A percentile compares a stretch with the other conserved stretches of the same genome.
Evolutionary conservation across 2,888 invertebrate genomes (phyloP).

Genomic region (Nasonovia ribisnigri): DNA sequence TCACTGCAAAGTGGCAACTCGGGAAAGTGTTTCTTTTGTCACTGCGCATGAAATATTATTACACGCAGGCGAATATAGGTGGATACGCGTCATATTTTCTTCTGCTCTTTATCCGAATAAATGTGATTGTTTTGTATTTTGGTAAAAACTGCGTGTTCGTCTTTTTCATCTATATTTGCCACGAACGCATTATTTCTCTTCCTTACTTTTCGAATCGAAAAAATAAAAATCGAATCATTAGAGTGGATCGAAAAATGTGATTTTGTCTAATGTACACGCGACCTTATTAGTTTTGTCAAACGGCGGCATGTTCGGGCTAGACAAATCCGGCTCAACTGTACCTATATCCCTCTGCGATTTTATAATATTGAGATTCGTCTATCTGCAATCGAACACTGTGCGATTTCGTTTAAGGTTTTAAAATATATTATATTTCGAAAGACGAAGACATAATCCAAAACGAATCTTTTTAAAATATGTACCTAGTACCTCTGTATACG

Average conservation of each 20-base stretch:
- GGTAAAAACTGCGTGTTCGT: background rate
- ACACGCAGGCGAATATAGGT: background rate
- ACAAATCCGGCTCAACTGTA: background rate
- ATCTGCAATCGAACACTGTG: background rate
- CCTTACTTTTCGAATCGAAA: background rate
- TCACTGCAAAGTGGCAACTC: background rate
- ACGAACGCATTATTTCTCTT: background rate
- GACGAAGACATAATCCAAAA: background rate
- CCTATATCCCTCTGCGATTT: background rate
- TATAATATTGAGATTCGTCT: background rate
- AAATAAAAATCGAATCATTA: background rate
- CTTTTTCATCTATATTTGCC: background rate
- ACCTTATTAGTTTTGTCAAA: background rate
- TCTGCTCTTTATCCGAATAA: background rate
- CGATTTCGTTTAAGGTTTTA: background rate
- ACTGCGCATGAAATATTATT: background rate
- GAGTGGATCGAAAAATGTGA: background rate
- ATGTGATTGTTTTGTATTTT: background rate
- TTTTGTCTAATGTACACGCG: background rate
- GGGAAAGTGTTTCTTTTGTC: background rate
- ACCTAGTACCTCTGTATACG: too few relatives aligned
- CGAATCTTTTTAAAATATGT: background rate
- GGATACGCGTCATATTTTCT: background rate
- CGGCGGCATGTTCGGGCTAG: background rate
- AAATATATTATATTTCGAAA: background rate